Evolutionary conservation across 2,888 invertebrate genomes (phyloP), one percentile per base, ranked within the genome.

Genomic region (Leptopilina drosophilae): DNA sequence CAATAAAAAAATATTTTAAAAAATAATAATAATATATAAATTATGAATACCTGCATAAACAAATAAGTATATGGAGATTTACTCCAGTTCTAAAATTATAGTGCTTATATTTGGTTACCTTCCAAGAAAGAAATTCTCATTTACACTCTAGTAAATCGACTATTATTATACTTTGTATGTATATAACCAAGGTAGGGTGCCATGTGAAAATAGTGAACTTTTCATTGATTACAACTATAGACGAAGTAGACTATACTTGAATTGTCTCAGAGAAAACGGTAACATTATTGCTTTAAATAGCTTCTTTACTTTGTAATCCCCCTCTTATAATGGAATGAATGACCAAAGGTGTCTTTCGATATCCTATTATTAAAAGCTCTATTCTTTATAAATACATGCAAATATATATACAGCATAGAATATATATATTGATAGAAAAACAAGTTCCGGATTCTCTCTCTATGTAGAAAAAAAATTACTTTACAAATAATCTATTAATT

Each of bases 151-250:
- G n/a, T 15, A 33, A 8, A 26, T 56, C 9, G 26, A 56, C 73
- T 73, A 73, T 56, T 73, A 73, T 73, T 73, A 20, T 40, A 56
- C n/a, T 7, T 73, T 73, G 1, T 56, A 42, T 66, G 20, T 67
- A 6, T 65, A 73, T 73, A 69, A 26, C 53, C 53, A 69, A 69
- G 69, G 69, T 69, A 26, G 69, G 69, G 33, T 56, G 53, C 56
- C 49, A 46, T 20, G 67, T 12, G 67, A 67, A 67, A 67, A 67
- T 67, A 67, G 67, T 67, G 49, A 33, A 26, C 14, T 56, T 66
- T 56, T 73, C 56, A 56, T 73, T 73, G 33, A 56, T 73, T 56
- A 5, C 12, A 15, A 15, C 66, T 66, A 66, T 66, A 73, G 53
- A 8, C 20, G 33, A 33, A 33, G 33, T 33, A 53, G 14, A 46